phyloP scores from a whole-genome alignment of 2,888 invertebrate species.

The Colostygia pectinataria region DNA sequence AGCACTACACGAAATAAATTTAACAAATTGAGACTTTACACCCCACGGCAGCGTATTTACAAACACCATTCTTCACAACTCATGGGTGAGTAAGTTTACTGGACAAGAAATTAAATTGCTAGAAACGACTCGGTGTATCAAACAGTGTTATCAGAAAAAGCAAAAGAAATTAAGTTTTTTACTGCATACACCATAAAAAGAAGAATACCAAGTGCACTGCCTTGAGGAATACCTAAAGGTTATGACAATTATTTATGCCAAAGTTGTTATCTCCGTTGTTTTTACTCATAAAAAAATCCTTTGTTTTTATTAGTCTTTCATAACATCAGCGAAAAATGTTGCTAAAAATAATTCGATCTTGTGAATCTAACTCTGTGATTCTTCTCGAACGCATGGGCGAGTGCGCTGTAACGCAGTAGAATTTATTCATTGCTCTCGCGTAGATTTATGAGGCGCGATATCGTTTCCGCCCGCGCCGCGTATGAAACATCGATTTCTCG shows the following conservation, averaged over 20 bases:
- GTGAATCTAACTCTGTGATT: conserved; percentile 11
- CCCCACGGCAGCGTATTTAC: conserved; percentile 44
- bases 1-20: conserved; percentile 34
- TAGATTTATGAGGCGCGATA: conserved; percentile 53
- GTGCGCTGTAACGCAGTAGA: conserved; percentile 35
- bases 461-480: conserved; percentile 40
- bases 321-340: not conserved
- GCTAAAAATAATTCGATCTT: conserved; percentile 4
- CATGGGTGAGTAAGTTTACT: conserved; percentile 23
- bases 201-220: not conserved
- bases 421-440: conserved; percentile 49
- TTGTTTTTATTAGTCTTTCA: no score
- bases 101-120: conserved; percentile 5
- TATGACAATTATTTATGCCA: not conserved
- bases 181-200: not conserved
- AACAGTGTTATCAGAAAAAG: no score
- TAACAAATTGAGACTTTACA: conserved; percentile 46
- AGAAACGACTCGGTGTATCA: conserved; percentile 16
- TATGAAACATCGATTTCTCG: conserved; percentile 44
- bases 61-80: conserved; percentile 41
- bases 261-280: not conserved
- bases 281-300: no score
- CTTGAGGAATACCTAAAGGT: not conserved
- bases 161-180: no score
- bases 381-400: conserved; percentile 21